Evolutionary conservation across 2,113 vertebrate genomes (phyloP).

Genomic region (Alces alces): DNA sequence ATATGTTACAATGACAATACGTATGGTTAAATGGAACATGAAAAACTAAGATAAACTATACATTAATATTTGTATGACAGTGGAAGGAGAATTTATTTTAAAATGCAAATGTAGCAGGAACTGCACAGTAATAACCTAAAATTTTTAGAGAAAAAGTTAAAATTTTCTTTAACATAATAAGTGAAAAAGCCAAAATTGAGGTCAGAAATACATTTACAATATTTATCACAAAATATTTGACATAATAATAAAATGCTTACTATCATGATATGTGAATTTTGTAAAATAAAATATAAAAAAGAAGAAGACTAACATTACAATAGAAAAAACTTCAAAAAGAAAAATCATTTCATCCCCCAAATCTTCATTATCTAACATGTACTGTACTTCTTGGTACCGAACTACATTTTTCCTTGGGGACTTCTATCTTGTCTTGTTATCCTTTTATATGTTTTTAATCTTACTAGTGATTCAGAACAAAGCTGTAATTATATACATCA

Average conservation of each 20-base stretch:
- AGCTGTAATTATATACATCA: neutral
- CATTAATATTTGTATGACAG: neutral
- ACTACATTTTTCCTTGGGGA: neutral
- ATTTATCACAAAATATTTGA: neutral
- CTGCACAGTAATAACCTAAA: neutral
- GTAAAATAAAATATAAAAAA: neutral
- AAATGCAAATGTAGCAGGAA: neutral
- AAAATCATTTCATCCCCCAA: neutral
- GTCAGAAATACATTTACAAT: neutral
- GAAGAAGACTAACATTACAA: neutral
- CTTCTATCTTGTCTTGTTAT: neutral
- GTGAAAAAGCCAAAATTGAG: neutral
- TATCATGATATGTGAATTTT: neutral
- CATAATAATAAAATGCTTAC: neutral
- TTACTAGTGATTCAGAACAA: neutral
- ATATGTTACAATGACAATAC: neutral
- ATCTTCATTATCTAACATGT: neutral
- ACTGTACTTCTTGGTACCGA: neutral
- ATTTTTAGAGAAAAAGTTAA: neutral
- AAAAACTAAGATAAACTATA: neutral
- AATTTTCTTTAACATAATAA: neutral
- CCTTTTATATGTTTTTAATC: neutral
- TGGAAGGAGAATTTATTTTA: neutral
- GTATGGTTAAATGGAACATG: neutral
- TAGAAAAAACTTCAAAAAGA: neutral